Evolutionary conservation across 2,888 invertebrate genomes (phyloP).

Genomic region (Xiphydria camelus): DNA sequence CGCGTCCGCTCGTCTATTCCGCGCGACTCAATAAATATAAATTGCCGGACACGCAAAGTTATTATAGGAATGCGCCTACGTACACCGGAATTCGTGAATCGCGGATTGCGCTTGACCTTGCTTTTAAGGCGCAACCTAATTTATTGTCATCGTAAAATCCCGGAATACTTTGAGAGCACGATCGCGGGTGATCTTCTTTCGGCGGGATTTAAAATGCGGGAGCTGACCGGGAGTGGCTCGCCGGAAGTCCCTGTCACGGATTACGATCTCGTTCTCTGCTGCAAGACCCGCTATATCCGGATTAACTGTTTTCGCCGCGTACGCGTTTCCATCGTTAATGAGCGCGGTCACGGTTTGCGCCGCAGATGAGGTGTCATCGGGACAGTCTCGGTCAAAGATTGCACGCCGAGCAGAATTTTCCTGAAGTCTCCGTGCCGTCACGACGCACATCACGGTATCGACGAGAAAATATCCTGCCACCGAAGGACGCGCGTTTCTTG

Average conservation of each 20-base stretch:
- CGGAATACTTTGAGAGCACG: constrained; percentile 14
- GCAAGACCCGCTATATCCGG: neutral
- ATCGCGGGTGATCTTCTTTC: neutral
- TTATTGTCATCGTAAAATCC: constrained; percentile 17
- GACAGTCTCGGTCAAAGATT: too few relatives aligned
- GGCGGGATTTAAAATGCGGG: neutral
- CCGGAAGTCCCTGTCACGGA: constrained; percentile 1
- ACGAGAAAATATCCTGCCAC: too few relatives aligned
- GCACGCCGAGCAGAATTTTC: too few relatives aligned
- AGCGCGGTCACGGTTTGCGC: too few relatives aligned
- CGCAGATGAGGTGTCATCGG: too few relatives aligned
- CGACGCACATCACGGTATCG: too few relatives aligned
- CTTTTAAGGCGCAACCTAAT: constrained; percentile 10
- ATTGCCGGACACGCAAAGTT: constrained; percentile 28
- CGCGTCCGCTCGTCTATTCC: too few relatives aligned
- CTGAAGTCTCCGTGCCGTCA: too few relatives aligned
- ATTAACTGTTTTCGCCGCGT: neutral
- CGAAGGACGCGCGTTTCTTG: too few relatives aligned
- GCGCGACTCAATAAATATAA: constrained; percentile 41
- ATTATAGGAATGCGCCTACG: constrained; percentile 37
- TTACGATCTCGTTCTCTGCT: neutral
- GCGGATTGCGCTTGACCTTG: constrained; percentile 15
- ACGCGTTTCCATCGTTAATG: too few relatives aligned
- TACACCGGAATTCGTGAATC: constrained; percentile 26
- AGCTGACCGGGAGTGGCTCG: too few relatives aligned